Evolutionary conservation across 2,113 vertebrate species (phyloP).

Genomic region (Syngnathus scovelli): DNA sequence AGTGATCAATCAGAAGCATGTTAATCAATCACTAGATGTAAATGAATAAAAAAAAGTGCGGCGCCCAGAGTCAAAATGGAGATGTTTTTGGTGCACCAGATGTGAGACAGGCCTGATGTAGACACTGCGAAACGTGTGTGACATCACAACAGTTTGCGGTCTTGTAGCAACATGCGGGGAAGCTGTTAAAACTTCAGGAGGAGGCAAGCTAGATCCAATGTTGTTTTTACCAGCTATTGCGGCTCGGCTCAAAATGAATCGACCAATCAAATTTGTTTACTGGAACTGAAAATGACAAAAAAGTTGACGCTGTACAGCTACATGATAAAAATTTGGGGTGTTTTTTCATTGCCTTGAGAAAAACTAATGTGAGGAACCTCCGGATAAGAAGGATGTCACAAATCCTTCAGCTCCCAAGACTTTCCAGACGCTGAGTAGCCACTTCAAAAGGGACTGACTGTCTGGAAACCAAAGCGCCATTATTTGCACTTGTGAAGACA

Average conservation of each 20-base stretch:
- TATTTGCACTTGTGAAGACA: background rate
- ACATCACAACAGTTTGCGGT: slow-evolving; percentile 32
- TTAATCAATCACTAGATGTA: background rate
- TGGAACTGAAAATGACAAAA: background rate
- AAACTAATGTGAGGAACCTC: background rate
- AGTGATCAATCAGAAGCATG: slow-evolving; percentile 12
- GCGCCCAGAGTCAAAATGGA: slow-evolving; percentile 29
- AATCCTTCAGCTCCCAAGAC: background rate
- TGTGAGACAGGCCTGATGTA: slow-evolving; percentile 18
- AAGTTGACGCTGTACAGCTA: background rate
- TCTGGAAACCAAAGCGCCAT: background rate
- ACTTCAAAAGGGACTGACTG: too few species aligned
- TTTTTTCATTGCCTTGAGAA: background rate
- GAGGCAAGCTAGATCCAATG: background rate
- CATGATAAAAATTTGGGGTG: background rate
- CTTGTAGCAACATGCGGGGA: slow-evolving; percentile 14
- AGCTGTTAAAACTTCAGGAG: background rate
- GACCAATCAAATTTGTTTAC: too few species aligned
- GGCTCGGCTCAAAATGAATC: background rate
- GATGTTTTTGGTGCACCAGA: slow-evolving; percentile 28
- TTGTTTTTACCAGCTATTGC: too few species aligned
- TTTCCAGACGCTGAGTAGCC: background rate
- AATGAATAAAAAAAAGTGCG: background rate
- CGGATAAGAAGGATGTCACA: background rate
- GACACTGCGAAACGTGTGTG: slow-evolving; percentile 18